Conservation (phyloP, 1,140 invertebrate genomes). For the Lepidostoma basale region DNA sequence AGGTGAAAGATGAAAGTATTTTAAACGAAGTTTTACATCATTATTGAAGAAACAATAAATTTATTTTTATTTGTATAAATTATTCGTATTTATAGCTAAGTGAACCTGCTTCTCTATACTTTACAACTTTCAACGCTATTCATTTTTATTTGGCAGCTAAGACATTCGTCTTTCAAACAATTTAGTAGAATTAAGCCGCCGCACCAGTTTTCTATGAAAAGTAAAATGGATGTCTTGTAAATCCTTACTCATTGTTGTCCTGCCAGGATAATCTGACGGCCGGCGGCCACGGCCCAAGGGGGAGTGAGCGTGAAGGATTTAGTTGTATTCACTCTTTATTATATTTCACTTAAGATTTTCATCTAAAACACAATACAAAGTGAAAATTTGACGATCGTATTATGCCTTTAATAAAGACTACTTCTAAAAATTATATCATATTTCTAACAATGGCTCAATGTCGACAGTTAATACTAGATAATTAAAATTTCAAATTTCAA, state of each 20-base stretch:
- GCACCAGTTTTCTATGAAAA: constrained; percentile 32
- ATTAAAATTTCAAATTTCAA: too few relatives aligned
- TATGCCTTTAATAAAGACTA: too few relatives aligned
- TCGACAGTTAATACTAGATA: too few relatives aligned
- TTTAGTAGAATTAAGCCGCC: too few relatives aligned
- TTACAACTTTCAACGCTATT: not conserved
- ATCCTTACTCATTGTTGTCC: constrained; percentile 33
- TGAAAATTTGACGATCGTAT: too few relatives aligned
- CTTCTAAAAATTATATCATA: too few relatives aligned
- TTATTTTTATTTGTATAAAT: not conserved
- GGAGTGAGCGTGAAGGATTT: constrained; percentile 19
- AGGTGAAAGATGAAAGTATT: too few relatives aligned
- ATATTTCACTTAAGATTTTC: too few relatives aligned
- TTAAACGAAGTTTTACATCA: too few relatives aligned
- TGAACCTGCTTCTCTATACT: not conserved
- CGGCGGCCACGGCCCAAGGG: not conserved
- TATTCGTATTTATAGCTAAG: not conserved
- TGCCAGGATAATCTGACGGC: constrained; percentile 17
- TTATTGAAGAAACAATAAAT: not conserved
- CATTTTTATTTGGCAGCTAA: not conserved
- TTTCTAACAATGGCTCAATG: too few relatives aligned
- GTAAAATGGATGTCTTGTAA: constrained; percentile 41
- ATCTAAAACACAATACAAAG: too few relatives aligned
- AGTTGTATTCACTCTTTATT: constrained; percentile 32
- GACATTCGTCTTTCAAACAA: too few relatives aligned